Base-by-base conservation (phyloP, 2,888 invertebrate species). In the Dryomyza anilis region DNA sequence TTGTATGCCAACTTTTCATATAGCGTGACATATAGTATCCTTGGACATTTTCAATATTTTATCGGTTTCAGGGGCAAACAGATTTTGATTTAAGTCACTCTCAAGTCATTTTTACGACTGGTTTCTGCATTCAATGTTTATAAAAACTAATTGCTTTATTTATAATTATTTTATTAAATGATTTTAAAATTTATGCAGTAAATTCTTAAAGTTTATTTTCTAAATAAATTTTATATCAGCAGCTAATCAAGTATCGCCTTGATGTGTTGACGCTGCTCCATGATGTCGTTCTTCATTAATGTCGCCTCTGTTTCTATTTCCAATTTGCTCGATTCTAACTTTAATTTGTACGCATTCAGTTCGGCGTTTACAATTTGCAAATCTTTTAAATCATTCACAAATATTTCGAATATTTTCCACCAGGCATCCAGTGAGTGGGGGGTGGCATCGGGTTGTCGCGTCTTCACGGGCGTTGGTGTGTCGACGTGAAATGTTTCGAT, bases 351-450 rank as follows among this genome's bases (percentile, higher is more conserved):
- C 1, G 70, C 70, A 16, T 77, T 77, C 7, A 80, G 71, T 67
- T 73, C 70, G 5, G 60, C 74, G 55, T 76, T 72, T 53, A 81
- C 71, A n/a, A 68, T 69, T 25, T 72, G 72, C 16, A 83, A 67
- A 57, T 77, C 75, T 3, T 77, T 72, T 0, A 80, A 72, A 68
- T 82, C 81, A 12, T 72, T 73, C 2, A 81, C 76, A 57, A 82
- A 82, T 23, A 75, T 75, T 63, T 83, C 82, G 57, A 83, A 83
- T 1, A 75, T 66, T 43, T 76, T 73, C 83, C 83, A 83, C 82
- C 83, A 82, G 0, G 76, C 74, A 0, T 74, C 66, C 1, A 76
- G 68, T 0, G 68, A 36, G 65, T 66, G 64, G 53, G 10, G 70
- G 39, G n/a, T 68, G 6, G 56, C 55, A 66, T 75, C 29, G 39